A percentile compares a stretch with the other conserved stretches of the same genome.
These are phyloP conservation scores for Leptonema lineaticorne DNA, from an alignment of 1,140 invertebrate genomes.

Conservation along the genomic window DNA sequence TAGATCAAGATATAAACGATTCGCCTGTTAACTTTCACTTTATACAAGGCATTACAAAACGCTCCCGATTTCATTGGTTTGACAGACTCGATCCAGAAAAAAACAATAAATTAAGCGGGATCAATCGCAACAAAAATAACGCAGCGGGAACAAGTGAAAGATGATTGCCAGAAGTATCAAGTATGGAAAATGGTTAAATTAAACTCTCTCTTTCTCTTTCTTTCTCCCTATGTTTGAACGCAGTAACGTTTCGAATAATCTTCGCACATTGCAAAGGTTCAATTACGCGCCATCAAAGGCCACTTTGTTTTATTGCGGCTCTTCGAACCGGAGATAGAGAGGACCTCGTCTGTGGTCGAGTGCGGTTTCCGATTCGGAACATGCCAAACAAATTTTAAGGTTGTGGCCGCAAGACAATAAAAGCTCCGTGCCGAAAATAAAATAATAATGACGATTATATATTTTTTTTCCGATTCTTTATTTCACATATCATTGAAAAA, in stretches of 20 bases:
- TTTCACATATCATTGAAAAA: slow-evolving; percentile 12
- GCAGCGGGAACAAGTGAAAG: background rate
- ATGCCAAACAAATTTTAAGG: slow-evolving; percentile 7
- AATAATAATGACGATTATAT: no score
- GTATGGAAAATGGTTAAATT: slow-evolving; percentile 27
- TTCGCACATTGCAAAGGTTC: slow-evolving; percentile 34
- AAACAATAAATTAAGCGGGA: background rate
- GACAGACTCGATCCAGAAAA: background rate
- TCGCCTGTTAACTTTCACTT: slow-evolving; percentile 9
- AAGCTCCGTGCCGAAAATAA: background rate
- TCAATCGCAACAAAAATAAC: no score
- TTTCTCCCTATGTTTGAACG: no score
- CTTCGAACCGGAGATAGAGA: background rate
- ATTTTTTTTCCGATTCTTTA: background rate
- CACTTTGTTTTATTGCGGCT: slow-evolving; percentile 33
- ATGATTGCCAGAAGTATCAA: slow-evolving; percentile 24
- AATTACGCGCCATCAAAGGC: slow-evolving; percentile 35
- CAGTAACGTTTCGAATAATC: slow-evolving; percentile 40
- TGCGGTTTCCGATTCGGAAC: slow-evolving; percentile 29
- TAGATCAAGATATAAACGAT: slow-evolving; percentile 8
- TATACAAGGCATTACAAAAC: background rate
- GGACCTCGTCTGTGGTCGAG: slow-evolving; percentile 25
- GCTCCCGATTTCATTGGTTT: background rate
- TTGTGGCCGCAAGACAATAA: slow-evolving; percentile 12
- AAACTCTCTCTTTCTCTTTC: no score